Conservation (phyloP, 2,113 vertebrate genomes). For the Nibea coibor region DNA sequence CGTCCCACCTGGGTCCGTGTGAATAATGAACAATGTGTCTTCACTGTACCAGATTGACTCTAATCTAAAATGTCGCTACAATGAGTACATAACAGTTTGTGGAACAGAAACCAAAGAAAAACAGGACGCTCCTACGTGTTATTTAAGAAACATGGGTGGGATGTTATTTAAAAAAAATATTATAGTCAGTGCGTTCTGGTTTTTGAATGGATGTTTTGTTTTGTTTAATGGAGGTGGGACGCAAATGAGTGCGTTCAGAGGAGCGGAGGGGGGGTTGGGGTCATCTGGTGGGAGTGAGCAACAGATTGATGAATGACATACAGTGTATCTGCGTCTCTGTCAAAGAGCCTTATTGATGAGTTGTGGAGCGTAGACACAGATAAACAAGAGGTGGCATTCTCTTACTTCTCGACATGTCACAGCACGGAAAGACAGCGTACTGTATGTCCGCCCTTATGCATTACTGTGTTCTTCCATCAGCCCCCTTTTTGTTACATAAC, state of each 20-base stretch:
- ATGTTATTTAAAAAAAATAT: constrained; percentile 9
- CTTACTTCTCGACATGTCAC: constrained; percentile 46
- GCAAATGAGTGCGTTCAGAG: not conserved
- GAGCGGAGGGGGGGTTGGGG: constrained; percentile 12
- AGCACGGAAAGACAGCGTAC: constrained; percentile 54
- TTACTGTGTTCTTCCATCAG: constrained; percentile 56
- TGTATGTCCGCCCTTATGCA: constrained; percentile 56
- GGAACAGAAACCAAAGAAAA: not conserved
- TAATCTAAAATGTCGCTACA: constrained; percentile 11
- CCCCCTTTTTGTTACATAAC: constrained; percentile 52
- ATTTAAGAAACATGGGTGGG: constrained; percentile 10
- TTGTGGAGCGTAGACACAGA: constrained; percentile 38
- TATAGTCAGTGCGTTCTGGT: not conserved
- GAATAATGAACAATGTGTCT: constrained; percentile 40
- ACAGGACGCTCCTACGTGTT: not conserved
- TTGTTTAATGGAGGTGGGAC: constrained; percentile 27
- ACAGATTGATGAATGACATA: constrained; percentile 42
- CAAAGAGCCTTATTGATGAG: constrained; percentile 68
- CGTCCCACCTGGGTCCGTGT: constrained; percentile 51
- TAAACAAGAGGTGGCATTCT: constrained; percentile 71
- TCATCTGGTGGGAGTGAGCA: constrained; percentile 46
- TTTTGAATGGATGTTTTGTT: constrained; percentile 54
- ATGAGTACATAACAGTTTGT: not conserved
- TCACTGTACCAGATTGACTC: constrained; percentile 8
- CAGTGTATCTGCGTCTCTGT: constrained; percentile 52